phyloP scores from a whole-genome alignment of 2,888 invertebrate species.

The Parapristionchus giblindavisi region DNA sequence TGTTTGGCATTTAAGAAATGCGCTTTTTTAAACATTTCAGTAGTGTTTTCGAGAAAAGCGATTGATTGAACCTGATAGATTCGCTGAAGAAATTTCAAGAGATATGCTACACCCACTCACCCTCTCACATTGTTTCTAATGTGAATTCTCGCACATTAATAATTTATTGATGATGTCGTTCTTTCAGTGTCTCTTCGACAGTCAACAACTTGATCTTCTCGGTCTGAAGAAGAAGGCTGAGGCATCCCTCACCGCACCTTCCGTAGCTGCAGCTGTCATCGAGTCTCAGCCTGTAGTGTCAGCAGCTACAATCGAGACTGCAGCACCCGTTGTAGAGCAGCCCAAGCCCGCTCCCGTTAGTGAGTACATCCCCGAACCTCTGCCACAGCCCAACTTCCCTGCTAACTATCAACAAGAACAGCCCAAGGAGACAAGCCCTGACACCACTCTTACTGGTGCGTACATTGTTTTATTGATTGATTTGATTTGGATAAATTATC shows the following conservation, averaged over 20 bases:
- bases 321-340: slow-evolving; percentile 30
- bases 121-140: too few species aligned
- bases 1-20: too few species aligned
- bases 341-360: neutral
- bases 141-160: too few species aligned
- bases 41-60: too few species aligned
- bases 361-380: slow-evolving; percentile 10
- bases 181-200: slow-evolving; percentile 15
- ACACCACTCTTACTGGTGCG: neutral
- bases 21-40: too few species aligned
- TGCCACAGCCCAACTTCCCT: neutral
- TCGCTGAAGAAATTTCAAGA: too few species aligned
- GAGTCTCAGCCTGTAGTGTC: neutral
- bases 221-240: neutral
- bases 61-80: too few species aligned
- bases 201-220: neutral
- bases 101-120: too few species aligned
- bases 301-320: neutral
- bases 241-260: neutral
- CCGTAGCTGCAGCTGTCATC: neutral
- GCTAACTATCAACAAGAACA: slow-evolving; percentile 13
- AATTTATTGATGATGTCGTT: too few species aligned
- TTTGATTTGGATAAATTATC: too few species aligned
- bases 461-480: too few species aligned
- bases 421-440: slow-evolving; percentile 7